phyloP scores from a whole-genome alignment of 2,797 vertebrate species.

The Darevskia mixta region DNA sequence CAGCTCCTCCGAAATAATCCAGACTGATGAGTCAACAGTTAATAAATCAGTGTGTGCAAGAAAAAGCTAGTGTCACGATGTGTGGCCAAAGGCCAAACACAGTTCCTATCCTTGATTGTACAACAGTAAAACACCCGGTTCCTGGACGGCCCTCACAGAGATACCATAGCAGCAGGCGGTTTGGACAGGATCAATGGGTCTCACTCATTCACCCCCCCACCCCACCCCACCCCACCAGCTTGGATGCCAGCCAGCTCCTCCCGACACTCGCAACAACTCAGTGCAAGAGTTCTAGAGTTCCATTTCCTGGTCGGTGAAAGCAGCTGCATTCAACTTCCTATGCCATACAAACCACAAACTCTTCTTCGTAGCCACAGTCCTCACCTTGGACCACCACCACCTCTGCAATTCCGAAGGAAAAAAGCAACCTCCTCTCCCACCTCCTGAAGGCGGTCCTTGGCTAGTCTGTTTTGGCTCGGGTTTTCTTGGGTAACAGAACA shows the following conservation, averaged over 20 bases:
- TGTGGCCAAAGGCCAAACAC: constrained; percentile 19
- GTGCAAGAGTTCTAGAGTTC: neutral
- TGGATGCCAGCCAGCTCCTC: neutral
- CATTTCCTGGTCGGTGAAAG: neutral
- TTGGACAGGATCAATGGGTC: neutral
- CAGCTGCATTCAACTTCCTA: constrained; percentile 31
- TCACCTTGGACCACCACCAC: constrained; percentile 42
- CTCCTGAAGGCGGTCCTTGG: constrained; percentile 24
- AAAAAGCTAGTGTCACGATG: constrained; percentile 13
- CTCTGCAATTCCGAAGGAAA: constrained; percentile 46
- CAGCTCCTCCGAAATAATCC: neutral
- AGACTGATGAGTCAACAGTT: neutral
- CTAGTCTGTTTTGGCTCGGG: constrained; percentile 23
- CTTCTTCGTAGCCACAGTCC: constrained; percentile 19
- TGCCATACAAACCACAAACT: constrained; percentile 12
- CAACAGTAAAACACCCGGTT: neutral
- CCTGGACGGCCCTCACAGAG: neutral
- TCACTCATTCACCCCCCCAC: constrained; percentile 1
- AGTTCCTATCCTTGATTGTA: constrained; percentile 33
- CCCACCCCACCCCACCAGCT: neutral
- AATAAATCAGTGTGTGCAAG: neutral
- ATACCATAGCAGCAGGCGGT: constrained; percentile 15
- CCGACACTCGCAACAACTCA: neutral
- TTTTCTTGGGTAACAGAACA: constrained; percentile 11
- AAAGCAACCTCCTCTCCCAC: constrained; percentile 33